These are phyloP conservation scores for Drosophila ogumai DNA, from an alignment of 1,140 invertebrate species.

Conservation along the genomic window DNA sequence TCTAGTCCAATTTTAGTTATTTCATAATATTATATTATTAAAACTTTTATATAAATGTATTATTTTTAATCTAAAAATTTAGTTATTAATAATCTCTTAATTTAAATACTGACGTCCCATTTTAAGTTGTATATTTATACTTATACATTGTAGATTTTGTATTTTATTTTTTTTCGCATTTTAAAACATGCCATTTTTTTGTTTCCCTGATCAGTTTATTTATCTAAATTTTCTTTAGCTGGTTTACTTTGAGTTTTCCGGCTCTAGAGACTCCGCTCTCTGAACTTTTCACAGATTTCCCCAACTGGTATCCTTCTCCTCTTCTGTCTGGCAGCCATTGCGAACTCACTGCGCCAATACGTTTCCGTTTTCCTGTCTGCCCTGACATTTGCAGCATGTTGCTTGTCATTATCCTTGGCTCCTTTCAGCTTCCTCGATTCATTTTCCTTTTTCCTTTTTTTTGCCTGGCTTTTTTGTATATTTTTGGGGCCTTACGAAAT, in stretches of 20 bases:
- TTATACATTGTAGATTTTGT: too few species aligned
- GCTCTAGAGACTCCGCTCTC: not conserved
- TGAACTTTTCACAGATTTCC: constrained; percentile 1
- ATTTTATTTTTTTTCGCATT: not conserved
- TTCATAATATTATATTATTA: too few species aligned
- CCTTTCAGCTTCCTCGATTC: constrained; percentile 23
- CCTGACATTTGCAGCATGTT: constrained; percentile 80
- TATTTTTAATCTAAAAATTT: too few species aligned
- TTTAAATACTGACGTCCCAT: too few species aligned
- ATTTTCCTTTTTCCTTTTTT: constrained; percentile 17
- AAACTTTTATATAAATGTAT: too few species aligned
- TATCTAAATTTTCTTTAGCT: not conserved
- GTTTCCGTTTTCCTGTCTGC: constrained; percentile 81
- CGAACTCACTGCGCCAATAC: constrained; percentile 78
- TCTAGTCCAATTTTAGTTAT: too few species aligned
- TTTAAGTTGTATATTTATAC: too few species aligned
- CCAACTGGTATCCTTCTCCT: constrained; percentile 20
- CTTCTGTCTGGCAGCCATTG: constrained; percentile 56
- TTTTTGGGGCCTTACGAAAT: constrained; percentile 41
- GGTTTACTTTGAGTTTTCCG: not conserved
- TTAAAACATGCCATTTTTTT: not conserved
- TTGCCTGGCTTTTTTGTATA: not conserved
- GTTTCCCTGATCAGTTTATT: not conserved
- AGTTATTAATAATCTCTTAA: too few species aligned
- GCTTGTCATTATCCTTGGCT: constrained; percentile 72